A percentile compares a stretch with the other conserved stretches of the same genome.
Evolutionary conservation across 2,113 vertebrate genomes (phyloP).

Genomic region (Meles meles): DNA sequence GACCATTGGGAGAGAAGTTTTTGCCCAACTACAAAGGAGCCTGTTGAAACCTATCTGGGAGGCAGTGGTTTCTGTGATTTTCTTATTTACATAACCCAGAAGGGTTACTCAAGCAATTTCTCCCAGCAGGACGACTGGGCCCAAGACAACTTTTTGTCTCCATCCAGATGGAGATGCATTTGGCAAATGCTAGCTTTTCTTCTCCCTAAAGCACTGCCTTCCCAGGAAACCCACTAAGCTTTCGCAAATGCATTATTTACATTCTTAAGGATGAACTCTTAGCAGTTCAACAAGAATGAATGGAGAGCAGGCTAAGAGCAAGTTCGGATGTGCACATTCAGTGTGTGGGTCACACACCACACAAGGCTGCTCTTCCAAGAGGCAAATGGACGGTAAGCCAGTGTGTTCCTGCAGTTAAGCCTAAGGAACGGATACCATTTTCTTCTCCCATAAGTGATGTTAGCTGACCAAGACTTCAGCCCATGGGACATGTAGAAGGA

Average conservation of each 20-base stretch:
- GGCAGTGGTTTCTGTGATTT: not conserved
- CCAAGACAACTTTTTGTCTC: not conserved
- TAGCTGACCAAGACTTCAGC: not conserved
- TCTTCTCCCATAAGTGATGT: not conserved
- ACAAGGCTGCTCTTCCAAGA: not conserved
- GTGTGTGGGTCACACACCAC: not conserved
- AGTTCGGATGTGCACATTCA: rapidly evolving
- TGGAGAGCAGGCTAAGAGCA: not conserved
- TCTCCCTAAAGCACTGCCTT: not conserved
- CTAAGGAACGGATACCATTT: not conserved
- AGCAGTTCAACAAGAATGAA: not conserved
- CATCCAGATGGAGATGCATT: not conserved
- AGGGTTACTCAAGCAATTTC: not conserved
- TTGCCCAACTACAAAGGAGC: not conserved
- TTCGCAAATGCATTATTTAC: not conserved
- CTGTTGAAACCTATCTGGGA: not conserved
- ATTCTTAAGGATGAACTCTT: not conserved
- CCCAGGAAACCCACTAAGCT: not conserved
- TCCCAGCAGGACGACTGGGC: not conserved
- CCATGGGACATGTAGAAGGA: not conserved
- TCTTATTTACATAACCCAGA: not conserved
- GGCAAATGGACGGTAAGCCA: not conserved
- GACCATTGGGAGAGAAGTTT: not conserved
- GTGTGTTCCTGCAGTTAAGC: not conserved
- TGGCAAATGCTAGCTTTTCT: not conserved